Percentiles rank a stretch among this genome's conserved stretches.
These are phyloP conservation scores for Piprites chloris DNA, from an alignment of 2,113 vertebrate genomes.

Conservation along the genomic window DNA sequence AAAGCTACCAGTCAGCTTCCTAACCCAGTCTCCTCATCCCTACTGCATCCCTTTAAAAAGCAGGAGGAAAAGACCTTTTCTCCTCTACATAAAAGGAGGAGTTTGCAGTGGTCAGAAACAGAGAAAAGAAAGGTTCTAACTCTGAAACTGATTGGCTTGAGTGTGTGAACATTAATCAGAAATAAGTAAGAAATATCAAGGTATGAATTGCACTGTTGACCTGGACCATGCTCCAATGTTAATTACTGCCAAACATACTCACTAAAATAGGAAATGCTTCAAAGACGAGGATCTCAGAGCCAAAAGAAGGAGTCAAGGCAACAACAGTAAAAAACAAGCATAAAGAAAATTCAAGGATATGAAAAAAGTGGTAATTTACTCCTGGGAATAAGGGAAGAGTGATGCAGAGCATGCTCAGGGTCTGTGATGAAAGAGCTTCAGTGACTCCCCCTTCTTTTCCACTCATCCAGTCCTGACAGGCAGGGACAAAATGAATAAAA, in stretches of 20 bases:
- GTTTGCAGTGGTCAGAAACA: background rate
- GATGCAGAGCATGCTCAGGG: accelerated
- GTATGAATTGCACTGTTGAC: background rate
- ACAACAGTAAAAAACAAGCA: background rate
- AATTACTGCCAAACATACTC: background rate
- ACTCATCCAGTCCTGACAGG: background rate
- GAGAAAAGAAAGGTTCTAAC: background rate
- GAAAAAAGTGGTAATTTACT: background rate
- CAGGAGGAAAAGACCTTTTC: background rate
- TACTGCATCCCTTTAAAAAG: background rate
- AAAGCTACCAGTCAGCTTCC: background rate
- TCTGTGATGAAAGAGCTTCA: background rate
- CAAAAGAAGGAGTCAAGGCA: background rate
- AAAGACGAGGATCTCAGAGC: background rate
- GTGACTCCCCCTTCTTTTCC: background rate
- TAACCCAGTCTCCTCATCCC: background rate
- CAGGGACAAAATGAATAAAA: slow-evolving; percentile 19
- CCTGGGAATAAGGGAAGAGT: background rate
- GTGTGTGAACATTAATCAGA: background rate
- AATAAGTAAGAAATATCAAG: background rate
- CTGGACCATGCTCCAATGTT: background rate
- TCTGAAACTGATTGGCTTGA: background rate
- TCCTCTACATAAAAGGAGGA: background rate
- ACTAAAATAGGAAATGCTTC: background rate
- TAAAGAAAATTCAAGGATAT: background rate